Evolutionary conservation across 2,797 vertebrate species (phyloP), one percentile per base, ranked within the genome.

Genomic region (Anabas testudineus): DNA sequence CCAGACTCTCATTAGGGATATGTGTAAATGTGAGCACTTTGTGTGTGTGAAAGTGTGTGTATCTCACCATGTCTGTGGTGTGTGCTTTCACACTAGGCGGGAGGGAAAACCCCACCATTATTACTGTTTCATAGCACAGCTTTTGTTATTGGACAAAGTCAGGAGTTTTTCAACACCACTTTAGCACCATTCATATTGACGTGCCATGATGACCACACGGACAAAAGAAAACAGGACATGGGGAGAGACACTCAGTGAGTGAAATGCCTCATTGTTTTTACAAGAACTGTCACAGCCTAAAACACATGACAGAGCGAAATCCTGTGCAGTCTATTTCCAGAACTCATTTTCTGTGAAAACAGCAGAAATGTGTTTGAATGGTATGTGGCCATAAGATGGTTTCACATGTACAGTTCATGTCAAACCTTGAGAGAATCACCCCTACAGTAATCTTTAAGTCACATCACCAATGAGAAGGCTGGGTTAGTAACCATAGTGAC

Each of bases 191-290:
- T 90, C 47, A 36, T 83, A 89, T 79, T 89, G 91, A 92, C 89
- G 78, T 71, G 78, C 62, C 67, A 26, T 69, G 89, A 93, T 89
- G 90, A 90, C 80, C 76, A 62, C 74, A 77, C 53, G 70, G 84
- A 91, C 89, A 89, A 92, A 91, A 90, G 86, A 91, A 94, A 93
- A 92, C 88, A 92, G 32, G 30, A 77, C 74, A 8, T 46, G 61
- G 82, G 62, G 76, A 71, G 73, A 85, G 81, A 85, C 78, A 75
- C 87, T 85, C 79, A 37, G 54, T 68, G 52, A 84, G 81, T 48
- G 74, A 74, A 86, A 79, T 32, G 70, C 72, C 60, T 68, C 65
- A 13, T 67, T 88, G 86, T 90, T 91, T 92, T 87, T 74, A 78
- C 78, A 90, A 79, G 79, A 71, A 70, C 61, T 52, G 75, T 87